Evolutionary conservation across 2,888 invertebrate species (phyloP), one percentile per base, ranked within the genome.

Genomic region (Heterodera filipjevi): DNA sequence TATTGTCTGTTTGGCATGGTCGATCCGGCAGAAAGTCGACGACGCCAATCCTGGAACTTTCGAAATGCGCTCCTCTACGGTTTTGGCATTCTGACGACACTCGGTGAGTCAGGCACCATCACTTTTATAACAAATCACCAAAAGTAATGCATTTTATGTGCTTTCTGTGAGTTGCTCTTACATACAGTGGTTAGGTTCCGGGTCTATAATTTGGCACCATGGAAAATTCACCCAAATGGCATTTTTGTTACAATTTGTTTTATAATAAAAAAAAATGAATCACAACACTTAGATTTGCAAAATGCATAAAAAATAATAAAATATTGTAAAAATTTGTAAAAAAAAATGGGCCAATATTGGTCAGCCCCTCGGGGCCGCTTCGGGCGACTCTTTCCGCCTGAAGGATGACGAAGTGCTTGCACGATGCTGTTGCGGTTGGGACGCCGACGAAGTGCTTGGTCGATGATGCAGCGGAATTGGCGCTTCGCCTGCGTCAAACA

Each of bases 71-170:
- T 86, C 16, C 84, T 88, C 64, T 88, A 87, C 77, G 87, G 86
- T 27, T 83, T 88, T 73, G 88, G 88, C 27, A 89, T 88, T 80
- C 81, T 88, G 49, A 88, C 88, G 19, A 88, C 88, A 32, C 80
- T 88, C 32, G 88, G 87, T 84, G 27, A 74, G 81, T 59, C 27
- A 8, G 19, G 8, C 30, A 16, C 39, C n/a, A 1, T 19, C 59
- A 14, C 46, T 16, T 12, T 49, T 49, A 16, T 39, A 39, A 39
- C 39, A 39, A n/a, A n/a, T n/a, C n/a, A n/a, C n/a, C n/a, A 44
- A 44, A 10, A 10, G 5, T 10, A 44, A 44, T 10, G 44, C 12
- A 44, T 5, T 44, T 12, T 44, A 44, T 44, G 44, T 44, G 12
- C 44, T 44, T 44, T n/a, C n/a, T n/a, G n/a, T n/a, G n/a, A n/a